Percentiles rank a stretch among this genome's conserved stretches.
phyloP scores from a whole-genome alignment of 64 coral and sea anemone species.

The Montipora foliosa region DNA sequence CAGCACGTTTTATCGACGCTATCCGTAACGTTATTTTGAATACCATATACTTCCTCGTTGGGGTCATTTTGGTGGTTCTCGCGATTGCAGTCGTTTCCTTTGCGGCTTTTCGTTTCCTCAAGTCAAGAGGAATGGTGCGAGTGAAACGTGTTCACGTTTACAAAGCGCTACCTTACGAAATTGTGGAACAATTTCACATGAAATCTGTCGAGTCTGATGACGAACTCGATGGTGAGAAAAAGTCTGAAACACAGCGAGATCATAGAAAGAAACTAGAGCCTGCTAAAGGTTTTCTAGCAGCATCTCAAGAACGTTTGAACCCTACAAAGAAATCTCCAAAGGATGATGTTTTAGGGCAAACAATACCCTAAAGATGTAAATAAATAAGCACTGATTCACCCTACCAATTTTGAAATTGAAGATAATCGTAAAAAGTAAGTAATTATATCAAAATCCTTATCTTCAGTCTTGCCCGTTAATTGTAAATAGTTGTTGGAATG shows the following conservation, averaged over 20 bases:
- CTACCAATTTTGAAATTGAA: no score
- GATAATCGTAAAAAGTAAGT: no score
- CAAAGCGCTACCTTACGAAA: constrained; percentile 61
- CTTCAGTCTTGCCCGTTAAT: no score
- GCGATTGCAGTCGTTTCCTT: constrained; percentile 22
- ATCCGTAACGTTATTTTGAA: constrained; percentile 76
- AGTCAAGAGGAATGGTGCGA: constrained; percentile 84
- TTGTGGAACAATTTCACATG: constrained; percentile 64
- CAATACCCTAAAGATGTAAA: neutral
- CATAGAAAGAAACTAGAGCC: constrained; percentile 35
- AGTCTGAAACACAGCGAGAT: neutral
- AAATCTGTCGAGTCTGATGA: constrained; percentile 15
- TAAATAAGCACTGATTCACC: no score
- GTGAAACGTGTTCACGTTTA: constrained; percentile 78
- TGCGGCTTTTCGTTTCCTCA: constrained; percentile 66
- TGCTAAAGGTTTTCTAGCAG: constrained; percentile 50
- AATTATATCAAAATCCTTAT: no score
- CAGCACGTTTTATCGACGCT: constrained; percentile 82
- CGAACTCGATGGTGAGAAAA: constrained; percentile 3
- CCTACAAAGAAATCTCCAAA: neutral
- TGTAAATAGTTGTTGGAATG: no score
- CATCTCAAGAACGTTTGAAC: constrained; percentile 20
- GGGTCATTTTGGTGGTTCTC: constrained; percentile 6
- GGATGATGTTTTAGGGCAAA: neutral
- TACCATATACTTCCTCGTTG: constrained; percentile 81